phyloP scores from a whole-genome alignment of 2,113 vertebrate species.

The Apeltes quadracus region DNA sequence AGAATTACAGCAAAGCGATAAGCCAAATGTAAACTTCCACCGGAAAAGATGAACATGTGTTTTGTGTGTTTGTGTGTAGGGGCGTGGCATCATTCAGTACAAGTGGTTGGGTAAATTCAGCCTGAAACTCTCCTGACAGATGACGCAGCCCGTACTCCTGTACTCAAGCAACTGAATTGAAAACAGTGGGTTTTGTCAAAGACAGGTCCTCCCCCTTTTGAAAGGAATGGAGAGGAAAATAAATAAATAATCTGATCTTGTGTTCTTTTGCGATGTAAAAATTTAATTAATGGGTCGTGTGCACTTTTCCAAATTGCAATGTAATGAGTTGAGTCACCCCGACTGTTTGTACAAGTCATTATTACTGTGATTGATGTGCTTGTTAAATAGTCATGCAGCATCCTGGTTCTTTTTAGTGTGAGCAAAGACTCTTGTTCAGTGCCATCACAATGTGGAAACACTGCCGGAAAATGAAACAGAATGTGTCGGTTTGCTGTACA shows the following conservation, averaged over 20 bases:
- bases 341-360: slow-evolving; percentile 58
- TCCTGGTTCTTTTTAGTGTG: slow-evolving; percentile 14
- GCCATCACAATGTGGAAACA: slow-evolving; percentile 6
- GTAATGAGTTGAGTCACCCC: slow-evolving; percentile 64
- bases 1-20: slow-evolving; percentile 7
- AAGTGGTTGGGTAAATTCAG: slow-evolving; percentile 12
- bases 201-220: slow-evolving; percentile 7
- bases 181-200: neutral
- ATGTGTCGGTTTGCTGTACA: neutral
- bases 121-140: slow-evolving; percentile 7
- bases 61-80: too few species aligned
- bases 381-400: slow-evolving; percentile 42
- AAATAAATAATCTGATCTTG: slow-evolving; percentile 41
- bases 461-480: slow-evolving; percentile 13
- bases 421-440: neutral
- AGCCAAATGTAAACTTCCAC: neutral
- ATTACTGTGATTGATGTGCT: slow-evolving; percentile 59
- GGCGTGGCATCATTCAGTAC: neutral
- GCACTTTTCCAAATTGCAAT: slow-evolving; percentile 42
- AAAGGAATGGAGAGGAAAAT: slow-evolving; percentile 50
- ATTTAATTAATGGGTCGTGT: slow-evolving; percentile 49
- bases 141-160: neutral
- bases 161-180: neutral
- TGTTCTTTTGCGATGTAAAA: slow-evolving; percentile 21
- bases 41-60: neutral